Conservation (phyloP, 2,888 invertebrate species). For the Tuta absoluta region DNA sequence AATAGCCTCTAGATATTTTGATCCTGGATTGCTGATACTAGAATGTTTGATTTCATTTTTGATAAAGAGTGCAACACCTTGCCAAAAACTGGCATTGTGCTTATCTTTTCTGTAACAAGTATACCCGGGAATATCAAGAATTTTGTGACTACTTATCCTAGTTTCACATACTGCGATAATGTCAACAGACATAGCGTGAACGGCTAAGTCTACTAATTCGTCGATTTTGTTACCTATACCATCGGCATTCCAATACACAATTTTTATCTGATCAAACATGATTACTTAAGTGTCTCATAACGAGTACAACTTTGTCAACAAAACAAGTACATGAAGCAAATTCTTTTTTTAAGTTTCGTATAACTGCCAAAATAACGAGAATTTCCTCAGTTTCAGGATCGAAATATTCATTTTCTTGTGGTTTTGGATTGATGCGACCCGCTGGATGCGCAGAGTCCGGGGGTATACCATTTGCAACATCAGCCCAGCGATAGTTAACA, state of each 20-base stretch:
- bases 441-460: too few relatives aligned
- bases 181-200: slow-evolving; percentile 18
- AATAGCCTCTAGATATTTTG: too few relatives aligned
- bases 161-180: slow-evolving; percentile 24
- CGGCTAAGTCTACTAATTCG: slow-evolving; percentile 12
- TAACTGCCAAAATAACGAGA: neutral
- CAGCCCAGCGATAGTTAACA: too few relatives aligned
- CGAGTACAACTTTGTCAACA: neutral
- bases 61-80: too few relatives aligned
- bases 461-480: too few relatives aligned
- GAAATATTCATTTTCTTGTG: too few relatives aligned
- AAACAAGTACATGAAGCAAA: neutral
- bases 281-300: neutral
- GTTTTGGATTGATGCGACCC: too few relatives aligned
- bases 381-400: neutral
- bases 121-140: neutral
- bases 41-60: too few relatives aligned
- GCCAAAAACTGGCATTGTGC: too few relatives aligned
- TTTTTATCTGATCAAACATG: slow-evolving; percentile 12
- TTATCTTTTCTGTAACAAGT: too few relatives aligned
- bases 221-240: slow-evolving; percentile 22
- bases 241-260: slow-evolving; percentile 26
- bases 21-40: too few relatives aligned
- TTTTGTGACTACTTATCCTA: neutral
- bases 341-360: neutral